These are phyloP conservation scores for Monomorium pharaonis DNA, from an alignment of 1,140 invertebrate genomes.

Conservation along the genomic window DNA sequence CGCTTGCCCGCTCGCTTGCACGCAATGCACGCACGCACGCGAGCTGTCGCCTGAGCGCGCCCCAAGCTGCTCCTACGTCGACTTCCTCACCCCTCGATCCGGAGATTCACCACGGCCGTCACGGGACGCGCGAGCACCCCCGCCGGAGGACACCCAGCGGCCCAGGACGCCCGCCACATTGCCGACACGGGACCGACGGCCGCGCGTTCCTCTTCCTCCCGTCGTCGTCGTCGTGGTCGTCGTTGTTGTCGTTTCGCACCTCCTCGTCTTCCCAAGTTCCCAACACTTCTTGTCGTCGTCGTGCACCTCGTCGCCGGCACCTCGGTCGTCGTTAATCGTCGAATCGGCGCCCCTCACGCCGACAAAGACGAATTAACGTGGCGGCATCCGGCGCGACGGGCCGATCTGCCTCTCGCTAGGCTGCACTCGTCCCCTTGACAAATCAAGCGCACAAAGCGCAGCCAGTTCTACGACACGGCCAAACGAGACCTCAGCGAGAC, in stretches of 20 bases:
- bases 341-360: slow-evolving; percentile 18
- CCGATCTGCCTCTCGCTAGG: slow-evolving; percentile 1
- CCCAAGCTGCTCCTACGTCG: slow-evolving; percentile 6
- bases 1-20: background rate
- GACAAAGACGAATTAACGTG: slow-evolving; percentile 16
- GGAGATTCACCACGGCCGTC: background rate
- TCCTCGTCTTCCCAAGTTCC: too few species aligned
- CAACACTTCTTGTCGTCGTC: too few species aligned
- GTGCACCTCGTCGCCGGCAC: background rate
- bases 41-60: background rate
- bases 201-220: background rate
- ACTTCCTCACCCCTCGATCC: slow-evolving; percentile 37
- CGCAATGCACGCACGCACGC: background rate
- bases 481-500: background rate
- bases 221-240: background rate
- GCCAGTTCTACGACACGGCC: background rate
- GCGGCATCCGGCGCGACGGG: slow-evolving; percentile 27
- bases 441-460: slow-evolving; percentile 58
- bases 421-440: slow-evolving; percentile 37
- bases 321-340: background rate
- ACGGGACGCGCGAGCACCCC: slow-evolving; percentile 29
- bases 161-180: slow-evolving; percentile 34
- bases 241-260: slow-evolving; percentile 8
- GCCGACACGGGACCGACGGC: slow-evolving; percentile 14
- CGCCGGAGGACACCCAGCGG: slow-evolving; percentile 32